Percentiles rank a stretch among this genome's conserved stretches.
phyloP scores from a whole-genome alignment of 1,140 invertebrate genomes.

The Ostrea denselamellosa region DNA sequence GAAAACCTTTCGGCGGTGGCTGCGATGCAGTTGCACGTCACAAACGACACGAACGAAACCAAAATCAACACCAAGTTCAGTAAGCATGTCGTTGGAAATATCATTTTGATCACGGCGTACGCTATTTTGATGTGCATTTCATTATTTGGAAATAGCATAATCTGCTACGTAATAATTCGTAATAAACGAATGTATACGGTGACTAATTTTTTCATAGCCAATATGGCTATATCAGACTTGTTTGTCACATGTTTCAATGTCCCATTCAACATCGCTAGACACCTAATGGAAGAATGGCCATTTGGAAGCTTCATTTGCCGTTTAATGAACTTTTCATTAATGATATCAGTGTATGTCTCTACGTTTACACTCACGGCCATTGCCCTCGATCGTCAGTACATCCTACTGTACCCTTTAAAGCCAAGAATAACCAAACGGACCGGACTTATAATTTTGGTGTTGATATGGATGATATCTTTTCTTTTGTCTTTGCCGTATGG shows the following conservation, averaged over 20 bases:
- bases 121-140: constrained; percentile 75
- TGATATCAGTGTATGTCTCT: constrained; percentile 81
- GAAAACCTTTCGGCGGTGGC: constrained; percentile 4
- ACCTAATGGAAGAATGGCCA: constrained; percentile 77
- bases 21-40: neutral
- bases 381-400: constrained; percentile 80
- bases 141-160: constrained; percentile 90
- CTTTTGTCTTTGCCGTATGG: constrained; percentile 80
- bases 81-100: neutral
- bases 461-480: constrained; percentile 80
- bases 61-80: neutral
- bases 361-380: constrained; percentile 81
- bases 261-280: constrained; percentile 81
- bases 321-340: constrained; percentile 80
- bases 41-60: neutral
- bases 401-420: constrained; percentile 80
- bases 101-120: constrained; percentile 72
- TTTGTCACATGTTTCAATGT: constrained; percentile 94
- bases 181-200: constrained; percentile 97
- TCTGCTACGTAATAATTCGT: constrained; percentile 89
- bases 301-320: constrained; percentile 80
- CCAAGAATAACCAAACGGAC: constrained; percentile 76
- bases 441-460: constrained; percentile 75
- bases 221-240: constrained; percentile 96
- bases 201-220: constrained; percentile 98